Percentiles rank a stretch among this genome's conserved stretches.
Evolutionary conservation across 2,888 invertebrate genomes (phyloP).

Genomic region (Loripinus fragilis): DNA sequence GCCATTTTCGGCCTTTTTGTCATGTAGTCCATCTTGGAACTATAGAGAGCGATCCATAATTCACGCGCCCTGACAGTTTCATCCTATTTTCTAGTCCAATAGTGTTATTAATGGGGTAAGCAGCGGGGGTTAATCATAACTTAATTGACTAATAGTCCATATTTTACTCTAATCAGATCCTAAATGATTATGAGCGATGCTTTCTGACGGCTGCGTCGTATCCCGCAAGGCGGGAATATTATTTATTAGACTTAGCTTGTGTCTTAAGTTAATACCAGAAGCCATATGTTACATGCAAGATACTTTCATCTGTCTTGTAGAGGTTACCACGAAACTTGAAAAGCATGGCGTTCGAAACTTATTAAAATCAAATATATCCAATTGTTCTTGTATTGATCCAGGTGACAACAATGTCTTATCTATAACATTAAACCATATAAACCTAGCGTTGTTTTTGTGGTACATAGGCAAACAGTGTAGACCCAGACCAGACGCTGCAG

Average conservation of each 20-base stretch:
- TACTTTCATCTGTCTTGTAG: too few species aligned
- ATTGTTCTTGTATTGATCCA: too few species aligned
- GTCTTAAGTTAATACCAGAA: neutral
- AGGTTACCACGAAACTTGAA: too few species aligned
- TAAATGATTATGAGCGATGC: conserved; percentile 4
- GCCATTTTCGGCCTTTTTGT: too few species aligned
- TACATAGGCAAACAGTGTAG: neutral
- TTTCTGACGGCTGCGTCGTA: neutral
- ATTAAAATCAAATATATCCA: too few species aligned
- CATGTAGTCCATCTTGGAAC: too few species aligned
- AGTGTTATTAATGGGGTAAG: conserved; percentile 2
- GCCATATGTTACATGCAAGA: neutral
- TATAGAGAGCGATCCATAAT: neutral
- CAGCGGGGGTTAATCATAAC: conserved; percentile 13
- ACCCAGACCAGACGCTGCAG: neutral
- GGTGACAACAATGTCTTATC: too few species aligned
- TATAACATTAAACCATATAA: too few species aligned
- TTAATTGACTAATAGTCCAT: conserved; percentile 21
- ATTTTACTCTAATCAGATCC: conserved; percentile 18
- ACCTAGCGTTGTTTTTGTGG: too few species aligned
- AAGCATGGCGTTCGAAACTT: too few species aligned
- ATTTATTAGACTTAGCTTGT: neutral
- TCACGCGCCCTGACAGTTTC: neutral
- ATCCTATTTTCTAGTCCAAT: neutral
- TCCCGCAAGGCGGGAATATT: neutral